phyloP scores from a whole-genome alignment of 2,797 vertebrate genomes.

The Labeo calbasu region DNA sequence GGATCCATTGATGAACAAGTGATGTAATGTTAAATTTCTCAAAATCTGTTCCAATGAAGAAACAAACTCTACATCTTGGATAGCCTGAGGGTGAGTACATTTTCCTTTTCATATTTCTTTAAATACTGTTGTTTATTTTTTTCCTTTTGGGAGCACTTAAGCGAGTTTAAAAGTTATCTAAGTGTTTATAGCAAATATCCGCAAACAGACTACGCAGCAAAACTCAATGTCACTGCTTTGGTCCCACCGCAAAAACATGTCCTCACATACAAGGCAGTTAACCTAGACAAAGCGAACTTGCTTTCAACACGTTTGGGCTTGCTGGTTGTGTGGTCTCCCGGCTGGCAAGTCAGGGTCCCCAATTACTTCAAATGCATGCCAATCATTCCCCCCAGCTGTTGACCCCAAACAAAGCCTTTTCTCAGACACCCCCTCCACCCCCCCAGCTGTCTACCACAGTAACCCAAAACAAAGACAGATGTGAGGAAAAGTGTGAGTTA shows the following conservation, averaged over 20 bases:
- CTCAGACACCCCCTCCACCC: slow-evolving; percentile 70
- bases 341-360: slow-evolving; percentile 70
- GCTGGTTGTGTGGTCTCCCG: slow-evolving; percentile 78
- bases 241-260: slow-evolving; percentile 4
- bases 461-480: slow-evolving; percentile 71
- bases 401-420: slow-evolving; percentile 77
- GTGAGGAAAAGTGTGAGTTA: slow-evolving; percentile 49
- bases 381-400: slow-evolving; percentile 81
- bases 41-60: not conserved
- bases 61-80: not conserved
- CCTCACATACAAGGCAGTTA: not conserved
- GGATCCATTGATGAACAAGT: not conserved
- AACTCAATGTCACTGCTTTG: not conserved
- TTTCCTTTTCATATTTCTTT: not conserved
- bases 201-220: not conserved
- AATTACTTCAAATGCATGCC: slow-evolving; percentile 79
- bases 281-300: not conserved
- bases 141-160: not conserved
- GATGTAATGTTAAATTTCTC: not conserved
- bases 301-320: slow-evolving; percentile 68
- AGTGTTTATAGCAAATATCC: not conserved
- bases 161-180: not conserved
- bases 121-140: not conserved
- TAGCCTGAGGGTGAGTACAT: not conserved
- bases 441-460: slow-evolving; percentile 62